Evolutionary conservation across 2,113 vertebrate species (phyloP).

Genomic region (Tragelaphus buxtoni): DNA sequence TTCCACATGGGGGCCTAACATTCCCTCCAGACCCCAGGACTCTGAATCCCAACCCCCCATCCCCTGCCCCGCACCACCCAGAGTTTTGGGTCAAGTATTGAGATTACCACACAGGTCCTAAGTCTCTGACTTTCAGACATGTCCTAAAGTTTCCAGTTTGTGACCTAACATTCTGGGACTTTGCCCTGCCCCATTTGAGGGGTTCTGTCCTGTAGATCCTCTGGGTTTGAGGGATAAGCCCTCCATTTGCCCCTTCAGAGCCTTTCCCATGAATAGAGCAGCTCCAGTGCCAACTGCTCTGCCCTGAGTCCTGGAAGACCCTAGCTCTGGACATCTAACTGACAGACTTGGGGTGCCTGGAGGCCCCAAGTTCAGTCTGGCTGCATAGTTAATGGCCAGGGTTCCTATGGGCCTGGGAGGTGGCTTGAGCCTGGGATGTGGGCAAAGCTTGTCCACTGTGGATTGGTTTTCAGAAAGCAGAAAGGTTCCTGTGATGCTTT

Average conservation of each 20-base stretch:
- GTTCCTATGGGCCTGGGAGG: background rate
- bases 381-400: background rate
- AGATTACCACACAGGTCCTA: background rate
- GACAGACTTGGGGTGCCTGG: background rate
- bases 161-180: background rate
- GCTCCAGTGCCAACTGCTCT: background rate
- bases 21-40: background rate
- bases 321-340: background rate
- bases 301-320: background rate
- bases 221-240: background rate
- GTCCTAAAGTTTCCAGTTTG: background rate
- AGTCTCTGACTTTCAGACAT: background rate
- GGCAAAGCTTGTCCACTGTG: background rate
- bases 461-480: background rate
- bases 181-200: background rate
- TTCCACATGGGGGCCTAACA: background rate
- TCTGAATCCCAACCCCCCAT: background rate
- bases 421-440: background rate
- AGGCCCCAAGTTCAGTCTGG: background rate
- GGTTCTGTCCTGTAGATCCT: background rate
- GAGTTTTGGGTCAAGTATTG: background rate
- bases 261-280: background rate
- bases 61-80: accelerated
- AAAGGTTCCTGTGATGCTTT: background rate
- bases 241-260: background rate